Evolutionary conservation across 2,888 invertebrate species (phyloP).

Genomic region (Lasioglossum figueresi): DNA sequence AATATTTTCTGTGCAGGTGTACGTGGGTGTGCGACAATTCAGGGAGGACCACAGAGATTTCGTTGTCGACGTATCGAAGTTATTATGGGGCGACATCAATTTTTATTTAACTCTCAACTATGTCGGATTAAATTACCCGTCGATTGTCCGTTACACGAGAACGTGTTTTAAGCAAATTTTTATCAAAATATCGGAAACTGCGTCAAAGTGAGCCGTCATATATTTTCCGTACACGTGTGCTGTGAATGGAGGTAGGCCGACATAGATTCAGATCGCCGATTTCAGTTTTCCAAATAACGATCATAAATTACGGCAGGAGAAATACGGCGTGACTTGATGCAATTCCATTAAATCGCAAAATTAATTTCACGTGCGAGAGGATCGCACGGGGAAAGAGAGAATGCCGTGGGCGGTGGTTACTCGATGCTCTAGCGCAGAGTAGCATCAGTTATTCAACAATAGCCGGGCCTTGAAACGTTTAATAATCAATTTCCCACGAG

Average conservation of each 20-base stretch:
- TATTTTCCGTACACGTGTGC: constrained; percentile 29
- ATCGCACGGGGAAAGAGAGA: not conserved
- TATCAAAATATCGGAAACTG: constrained; percentile 32
- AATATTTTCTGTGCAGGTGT: not conserved
- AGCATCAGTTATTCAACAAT: constrained; percentile 8
- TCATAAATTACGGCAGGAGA: constrained; percentile 30
- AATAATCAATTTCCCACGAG: constrained; percentile 44
- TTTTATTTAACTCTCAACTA: not conserved
- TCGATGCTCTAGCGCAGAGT: not conserved
- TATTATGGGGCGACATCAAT: not conserved
- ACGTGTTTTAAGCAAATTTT: not conserved
- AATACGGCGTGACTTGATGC: constrained; percentile 15
- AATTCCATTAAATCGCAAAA: constrained; percentile 36
- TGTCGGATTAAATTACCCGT: not conserved
- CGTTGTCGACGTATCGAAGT: not conserved
- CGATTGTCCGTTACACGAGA: not conserved
- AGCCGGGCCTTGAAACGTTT: constrained; percentile 22
- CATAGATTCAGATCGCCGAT: not conserved
- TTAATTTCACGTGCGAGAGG: constrained; percentile 26
- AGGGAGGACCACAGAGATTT: not conserved
- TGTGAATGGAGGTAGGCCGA: not conserved
- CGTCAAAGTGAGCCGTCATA: constrained; percentile 47
- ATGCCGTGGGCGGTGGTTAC: not conserved
- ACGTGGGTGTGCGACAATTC: not conserved
- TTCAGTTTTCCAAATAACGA: constrained; percentile 62